Evolutionary conservation across 2,888 invertebrate species (phyloP).

Genomic region (Alloplasta piceator): DNA sequence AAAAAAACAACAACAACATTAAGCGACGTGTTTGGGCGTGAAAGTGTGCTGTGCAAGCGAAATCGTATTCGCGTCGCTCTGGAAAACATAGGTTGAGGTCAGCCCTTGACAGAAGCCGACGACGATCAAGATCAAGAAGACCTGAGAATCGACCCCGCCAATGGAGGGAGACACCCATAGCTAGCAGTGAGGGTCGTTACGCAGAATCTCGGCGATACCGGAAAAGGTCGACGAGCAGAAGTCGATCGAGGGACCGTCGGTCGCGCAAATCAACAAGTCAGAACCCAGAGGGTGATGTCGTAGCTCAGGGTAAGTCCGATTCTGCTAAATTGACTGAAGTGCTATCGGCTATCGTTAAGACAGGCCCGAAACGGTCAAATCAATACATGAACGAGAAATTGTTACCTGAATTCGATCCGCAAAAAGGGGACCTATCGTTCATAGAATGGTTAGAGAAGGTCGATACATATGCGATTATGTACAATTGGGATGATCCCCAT

Average conservation of each 20-base stretch:
- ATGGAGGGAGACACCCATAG: too few relatives aligned
- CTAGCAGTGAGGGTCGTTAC: too few relatives aligned
- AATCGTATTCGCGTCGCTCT: too few relatives aligned
- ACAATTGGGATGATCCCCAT: constrained; percentile 58
- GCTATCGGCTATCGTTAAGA: constrained; percentile 50
- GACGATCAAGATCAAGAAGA: too few relatives aligned
- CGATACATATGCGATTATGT: constrained; percentile 47
- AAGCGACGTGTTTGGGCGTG: too few relatives aligned
- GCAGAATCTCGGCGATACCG: too few relatives aligned
- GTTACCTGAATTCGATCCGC: constrained; percentile 63
- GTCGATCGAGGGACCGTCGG: neutral
- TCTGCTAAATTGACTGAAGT: constrained; percentile 52
- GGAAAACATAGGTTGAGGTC: too few relatives aligned
- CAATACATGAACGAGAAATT: constrained; percentile 60
- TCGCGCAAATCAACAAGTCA: neutral
- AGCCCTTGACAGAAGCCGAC: too few relatives aligned
- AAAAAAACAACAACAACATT: too few relatives aligned
- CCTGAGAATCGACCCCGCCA: too few relatives aligned
- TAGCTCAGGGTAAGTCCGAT: constrained; percentile 32
- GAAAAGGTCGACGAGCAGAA: neutral
- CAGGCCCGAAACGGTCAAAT: constrained; percentile 45
- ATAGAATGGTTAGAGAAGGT: constrained; percentile 61
- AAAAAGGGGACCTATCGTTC: constrained; percentile 29
- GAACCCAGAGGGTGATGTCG: neutral
- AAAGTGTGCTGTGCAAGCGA: too few relatives aligned